These are phyloP conservation scores for Gadopsis marmoratus DNA, from an alignment of 2,797 vertebrate genomes.

Conservation along the genomic window DNA sequence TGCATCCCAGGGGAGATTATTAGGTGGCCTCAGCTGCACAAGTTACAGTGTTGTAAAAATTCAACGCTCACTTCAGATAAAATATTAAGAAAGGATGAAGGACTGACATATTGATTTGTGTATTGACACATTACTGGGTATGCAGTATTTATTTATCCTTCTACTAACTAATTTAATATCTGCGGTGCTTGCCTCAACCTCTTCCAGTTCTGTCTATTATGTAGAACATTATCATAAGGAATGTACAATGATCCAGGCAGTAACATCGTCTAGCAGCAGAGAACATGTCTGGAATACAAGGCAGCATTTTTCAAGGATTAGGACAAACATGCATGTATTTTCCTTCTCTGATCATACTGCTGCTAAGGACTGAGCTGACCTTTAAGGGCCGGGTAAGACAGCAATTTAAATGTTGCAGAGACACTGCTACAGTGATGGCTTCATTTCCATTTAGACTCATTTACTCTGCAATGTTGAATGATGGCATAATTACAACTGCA, in stretches of 20 bases:
- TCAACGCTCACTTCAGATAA: background rate
- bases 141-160: conserved; percentile 18
- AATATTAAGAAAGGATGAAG: background rate
- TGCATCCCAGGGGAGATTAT: conserved; percentile 35
- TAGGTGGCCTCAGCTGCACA: conserved; percentile 11
- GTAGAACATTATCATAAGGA: conserved; percentile 48
- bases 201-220: conserved; percentile 12
- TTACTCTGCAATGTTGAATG: conserved; percentile 54
- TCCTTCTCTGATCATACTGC: conserved; percentile 40
- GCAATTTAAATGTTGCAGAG: conserved; percentile 58
- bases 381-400: conserved; percentile 60
- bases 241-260: conserved; percentile 34
- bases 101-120: background rate
- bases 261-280: conserved; percentile 15
- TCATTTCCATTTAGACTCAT: conserved; percentile 67
- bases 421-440: conserved; percentile 25
- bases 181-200: background rate
- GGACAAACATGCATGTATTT: conserved; percentile 57
- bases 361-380: conserved; percentile 61
- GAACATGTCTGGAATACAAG: conserved; percentile 52
- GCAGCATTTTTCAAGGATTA: conserved; percentile 43
- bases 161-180: conserved; percentile 14
- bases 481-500: conserved; percentile 69
- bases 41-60: conserved; percentile 11
- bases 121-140: background rate